Evolutionary conservation across 2,797 vertebrate genomes (phyloP).

Genomic region (Glyptemys insculpta): DNA sequence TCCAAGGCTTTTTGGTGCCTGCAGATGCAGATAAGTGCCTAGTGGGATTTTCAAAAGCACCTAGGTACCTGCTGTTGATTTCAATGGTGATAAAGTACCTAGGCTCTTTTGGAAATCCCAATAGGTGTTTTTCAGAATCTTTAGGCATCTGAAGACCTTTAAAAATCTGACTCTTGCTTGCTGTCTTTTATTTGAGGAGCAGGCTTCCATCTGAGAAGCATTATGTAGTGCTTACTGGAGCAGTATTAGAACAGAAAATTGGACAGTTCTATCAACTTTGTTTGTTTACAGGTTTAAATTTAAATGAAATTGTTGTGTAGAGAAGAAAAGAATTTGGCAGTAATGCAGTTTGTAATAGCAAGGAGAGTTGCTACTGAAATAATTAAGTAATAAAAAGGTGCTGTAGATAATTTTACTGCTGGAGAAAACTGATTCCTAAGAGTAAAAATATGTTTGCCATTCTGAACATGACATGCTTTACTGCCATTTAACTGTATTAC

Average conservation of each 20-base stretch:
- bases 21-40: background rate
- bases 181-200: background rate
- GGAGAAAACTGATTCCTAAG: slow-evolving; percentile 35
- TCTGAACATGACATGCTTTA: slow-evolving; percentile 37
- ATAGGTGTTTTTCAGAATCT: background rate
- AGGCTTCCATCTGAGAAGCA: background rate
- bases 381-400: background rate
- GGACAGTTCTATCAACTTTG: background rate
- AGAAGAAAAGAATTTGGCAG: slow-evolving; percentile 9
- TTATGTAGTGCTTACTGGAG: background rate
- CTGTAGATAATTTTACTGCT: background rate
- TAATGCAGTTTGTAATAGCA: background rate
- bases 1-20: background rate
- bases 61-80: background rate
- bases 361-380: background rate
- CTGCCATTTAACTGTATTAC: background rate
- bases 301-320: background rate
- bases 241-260: background rate
- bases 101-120: background rate
- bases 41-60: background rate
- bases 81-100: background rate
- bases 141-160: background rate
- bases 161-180: background rate
- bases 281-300: slow-evolving; percentile 6
- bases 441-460: slow-evolving; percentile 16